Evolutionary conservation across 2,113 vertebrate species (phyloP).

Genomic region (Nycticorax nycticorax): DNA sequence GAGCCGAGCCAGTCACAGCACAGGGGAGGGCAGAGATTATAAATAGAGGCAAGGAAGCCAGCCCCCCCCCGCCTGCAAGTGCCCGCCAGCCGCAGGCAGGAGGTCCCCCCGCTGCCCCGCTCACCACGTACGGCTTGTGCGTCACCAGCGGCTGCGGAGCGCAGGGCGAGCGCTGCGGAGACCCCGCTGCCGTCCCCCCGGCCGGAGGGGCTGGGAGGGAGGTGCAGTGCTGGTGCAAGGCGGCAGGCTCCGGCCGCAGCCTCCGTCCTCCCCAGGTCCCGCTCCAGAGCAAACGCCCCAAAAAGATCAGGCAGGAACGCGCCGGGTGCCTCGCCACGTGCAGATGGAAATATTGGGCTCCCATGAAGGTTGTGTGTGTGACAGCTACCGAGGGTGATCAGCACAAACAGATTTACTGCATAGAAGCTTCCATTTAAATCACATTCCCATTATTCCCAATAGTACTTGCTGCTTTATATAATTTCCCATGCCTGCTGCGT

Average conservation of each 20-base stretch:
- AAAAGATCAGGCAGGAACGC: not conserved
- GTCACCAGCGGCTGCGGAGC: not conserved
- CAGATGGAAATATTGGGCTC: rapidly evolving
- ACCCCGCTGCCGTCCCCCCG: not conserved
- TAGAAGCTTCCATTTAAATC: not conserved
- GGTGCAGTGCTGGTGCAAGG: not conserved
- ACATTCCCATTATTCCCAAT: not conserved
- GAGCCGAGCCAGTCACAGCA: slow-evolving; percentile 6
- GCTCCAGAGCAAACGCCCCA: not conserved
- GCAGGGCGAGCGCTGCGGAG: not conserved
- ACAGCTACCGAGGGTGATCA: not conserved
- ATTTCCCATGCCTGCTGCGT: not conserved
- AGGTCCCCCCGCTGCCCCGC: not conserved
- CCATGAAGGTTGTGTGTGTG: not conserved
- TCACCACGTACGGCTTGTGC: not conserved
- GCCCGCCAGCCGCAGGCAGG: not conserved
- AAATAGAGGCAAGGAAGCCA: not conserved
- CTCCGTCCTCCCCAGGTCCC: too few species aligned
- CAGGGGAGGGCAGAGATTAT: not conserved
- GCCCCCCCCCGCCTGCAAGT: not conserved
- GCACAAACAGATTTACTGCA: not conserved
- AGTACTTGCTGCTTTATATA: slow-evolving; percentile 24
- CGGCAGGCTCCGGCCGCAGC: not conserved
- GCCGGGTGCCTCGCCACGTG: rapidly evolving
- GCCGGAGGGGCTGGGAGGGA: not conserved